These are phyloP conservation scores for Antheraea mylitta DNA, from an alignment of 1,140 invertebrate genomes.

Conservation along the genomic window DNA sequence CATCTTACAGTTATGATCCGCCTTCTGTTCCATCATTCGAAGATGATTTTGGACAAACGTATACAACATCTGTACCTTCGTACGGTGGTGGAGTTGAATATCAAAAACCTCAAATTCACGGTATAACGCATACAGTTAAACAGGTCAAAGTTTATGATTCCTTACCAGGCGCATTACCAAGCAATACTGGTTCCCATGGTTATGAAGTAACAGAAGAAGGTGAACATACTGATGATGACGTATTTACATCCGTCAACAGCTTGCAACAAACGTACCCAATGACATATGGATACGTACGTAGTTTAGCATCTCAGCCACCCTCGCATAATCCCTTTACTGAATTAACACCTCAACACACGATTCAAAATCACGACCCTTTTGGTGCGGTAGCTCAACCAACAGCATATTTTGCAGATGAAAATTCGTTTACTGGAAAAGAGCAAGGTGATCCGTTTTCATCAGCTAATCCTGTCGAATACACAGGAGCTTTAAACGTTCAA, in stretches of 20 bases:
- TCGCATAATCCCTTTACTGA: conserved; percentile 39
- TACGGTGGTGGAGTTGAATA: conserved; percentile 25
- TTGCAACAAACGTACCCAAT: conserved; percentile 51
- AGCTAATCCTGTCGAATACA: conserved; percentile 14
- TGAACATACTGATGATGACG: conserved; percentile 62
- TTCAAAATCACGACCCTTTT: conserved; percentile 36
- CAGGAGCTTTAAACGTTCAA: conserved; percentile 25
- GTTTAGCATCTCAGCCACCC: conserved; percentile 33
- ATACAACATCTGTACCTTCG: conserved; percentile 42
- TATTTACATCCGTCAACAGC: conserved; percentile 52
- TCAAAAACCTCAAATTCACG: conserved; percentile 49
- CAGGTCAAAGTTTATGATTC: conserved; percentile 69
- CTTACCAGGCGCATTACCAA: conserved; percentile 47
- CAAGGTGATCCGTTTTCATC: conserved; percentile 4
- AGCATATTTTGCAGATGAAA: conserved; percentile 13
- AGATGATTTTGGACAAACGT: conserved; percentile 44
- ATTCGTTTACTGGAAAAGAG: background rate
- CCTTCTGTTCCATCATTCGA: conserved; percentile 37
- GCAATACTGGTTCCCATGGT: conserved; percentile 30
- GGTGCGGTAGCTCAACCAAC: conserved; percentile 23
- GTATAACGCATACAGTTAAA: conserved; percentile 60
- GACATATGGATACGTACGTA: conserved; percentile 47
- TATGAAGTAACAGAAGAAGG: conserved; percentile 71
- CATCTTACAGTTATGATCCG: conserved; percentile 39
- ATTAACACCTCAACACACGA: conserved; percentile 34